Evolutionary conservation across 2,113 vertebrate species (phyloP).

Genomic region (Ornithorhynchus anatinus): DNA sequence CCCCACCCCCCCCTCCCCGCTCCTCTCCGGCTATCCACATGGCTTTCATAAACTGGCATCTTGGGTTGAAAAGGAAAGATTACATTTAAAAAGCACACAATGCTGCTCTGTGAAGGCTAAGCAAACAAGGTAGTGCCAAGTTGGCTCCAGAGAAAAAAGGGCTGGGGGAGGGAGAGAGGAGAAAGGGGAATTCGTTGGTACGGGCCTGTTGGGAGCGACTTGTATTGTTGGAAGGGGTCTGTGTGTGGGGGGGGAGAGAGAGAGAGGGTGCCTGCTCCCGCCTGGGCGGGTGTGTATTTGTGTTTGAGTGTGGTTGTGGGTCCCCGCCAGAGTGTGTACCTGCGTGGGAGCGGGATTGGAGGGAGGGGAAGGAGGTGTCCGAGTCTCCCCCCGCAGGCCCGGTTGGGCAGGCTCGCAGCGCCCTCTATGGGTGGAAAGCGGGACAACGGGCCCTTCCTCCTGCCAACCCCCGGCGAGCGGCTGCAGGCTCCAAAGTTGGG

Average conservation of each 20-base stretch:
- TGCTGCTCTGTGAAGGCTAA: background rate
- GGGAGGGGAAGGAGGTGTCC: too few species aligned
- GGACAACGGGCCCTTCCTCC: background rate
- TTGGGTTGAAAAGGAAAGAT: background rate
- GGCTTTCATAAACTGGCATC: rapidly evolving
- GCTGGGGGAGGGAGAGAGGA: background rate
- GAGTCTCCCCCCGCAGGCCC: background rate
- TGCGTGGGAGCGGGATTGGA: rapidly evolving
- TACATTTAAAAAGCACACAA: rapidly evolving
- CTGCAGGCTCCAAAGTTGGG: too few species aligned
- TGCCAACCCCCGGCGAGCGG: too few species aligned
- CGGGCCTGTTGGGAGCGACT: background rate
- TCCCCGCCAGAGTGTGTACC: background rate
- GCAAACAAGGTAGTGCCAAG: background rate
- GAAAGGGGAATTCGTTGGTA: rapidly evolving
- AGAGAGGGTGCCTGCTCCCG: background rate
- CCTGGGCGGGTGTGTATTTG: rapidly evolving
- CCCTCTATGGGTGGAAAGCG: constrained; percentile 68
- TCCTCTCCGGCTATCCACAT: rapidly evolving
- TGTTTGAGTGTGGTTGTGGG: background rate
- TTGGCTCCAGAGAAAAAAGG: background rate
- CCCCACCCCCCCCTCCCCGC: rapidly evolving
- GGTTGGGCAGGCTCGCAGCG: constrained; percentile 64
- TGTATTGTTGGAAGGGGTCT: rapidly evolving
- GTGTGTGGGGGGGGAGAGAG: too few species aligned